Base-by-base conservation (phyloP, 2,888 invertebrate species). In the Agonopterix alstromeriana region DNA sequence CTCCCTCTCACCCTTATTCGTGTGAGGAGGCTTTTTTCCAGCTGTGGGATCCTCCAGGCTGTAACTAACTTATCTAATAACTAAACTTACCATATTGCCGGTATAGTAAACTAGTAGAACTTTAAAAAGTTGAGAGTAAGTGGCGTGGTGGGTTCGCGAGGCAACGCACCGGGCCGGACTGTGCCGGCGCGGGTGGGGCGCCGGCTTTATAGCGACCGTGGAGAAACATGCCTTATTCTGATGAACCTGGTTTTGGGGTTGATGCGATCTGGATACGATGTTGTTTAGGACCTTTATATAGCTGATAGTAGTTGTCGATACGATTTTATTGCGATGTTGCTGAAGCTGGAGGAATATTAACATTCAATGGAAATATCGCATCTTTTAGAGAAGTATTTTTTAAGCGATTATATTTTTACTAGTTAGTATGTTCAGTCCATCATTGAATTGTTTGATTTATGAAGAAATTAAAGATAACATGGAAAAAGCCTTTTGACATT, bases 161-260 rank as follows among this genome's bases (percentile, higher is more conserved):
- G 85, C 83, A 85, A 85, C 86, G 74, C 85, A 77, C 86, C 81
- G 81, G 65, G 80, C 83, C 82, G 63, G 69, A 85, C 83, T 85
- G 80, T 79, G 74, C 50, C 51, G 48, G 60, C 56, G 48, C 36
- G 48, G 54, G 45, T 47, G 11, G 41, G 11, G 10, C 48, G n/a
- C 40, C 43, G 56, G 57, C 65, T 75, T 70, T 82, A 76, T 79
- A 73, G 57, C 40, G 36, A 35, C 52, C 5, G 10, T 12, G 44
- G 17, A 38, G 43, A 54, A 61, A 63, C 55, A 52, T 45, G 53
- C 48, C 54, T 48, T 79, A 80, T 80, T 81, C 82, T 75, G 77
- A 43, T 11, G 27, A 27, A 7, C 27, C 27, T 27, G 27, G 2
- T 43, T 8, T 2, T 17, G 27, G 27, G 27, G 27, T 35, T 8